Base-by-base conservation (phyloP, 2,888 invertebrate genomes). In the Rhagium mordax region DNA sequence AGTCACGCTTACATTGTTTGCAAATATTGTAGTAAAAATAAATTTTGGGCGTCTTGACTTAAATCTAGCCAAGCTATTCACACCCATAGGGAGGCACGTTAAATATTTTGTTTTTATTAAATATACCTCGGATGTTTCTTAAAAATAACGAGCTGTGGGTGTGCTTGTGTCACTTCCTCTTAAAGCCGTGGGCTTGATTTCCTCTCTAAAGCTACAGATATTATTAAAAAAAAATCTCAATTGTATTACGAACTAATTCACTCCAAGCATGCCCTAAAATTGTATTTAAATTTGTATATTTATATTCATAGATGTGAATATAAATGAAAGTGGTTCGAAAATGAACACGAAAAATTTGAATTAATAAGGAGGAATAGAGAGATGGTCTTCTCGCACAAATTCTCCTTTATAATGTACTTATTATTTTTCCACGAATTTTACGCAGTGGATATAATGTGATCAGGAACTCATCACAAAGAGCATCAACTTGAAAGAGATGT, bases 401-500 rank as follows among this genome's bases (percentile, higher is more conserved):
- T 53, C 7, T 16, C 15, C 18, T 51, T 65, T 53, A 29, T 53
- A 53, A 65, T 29, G 33, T 55, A 15, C 53, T 65, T 41, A 65
- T 65, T 65, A 65, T 55, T 51, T 53, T 55, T 15, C 41, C 27
- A 33, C 13, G 53, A 53, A 55, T 33, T 53, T 24, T 21, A 20
- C 27, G 53, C 29, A 53, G 55, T 33, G 65, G 33, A 53, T 55
- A 27, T 65, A 65, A 65, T 65, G 16, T 41, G 15, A 65, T 65
- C 53, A 65, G 16, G 41, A 65, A 65, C 65, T 65, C 65, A 65
- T 65, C 65, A 65, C 65, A 53, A 53, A 49, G 65, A 6, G 53
- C 53, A 20, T 33, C 33, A 33, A 24, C 53, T 33, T 53, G 53
- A 27, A 61, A 24, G 47, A 47, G 61, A 21, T 0, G 15, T 48